These are phyloP conservation scores for Spongilla lacustris DNA, from an alignment of 37 sponge, comb jelly and placozoan species.

Conservation along the genomic window DNA sequence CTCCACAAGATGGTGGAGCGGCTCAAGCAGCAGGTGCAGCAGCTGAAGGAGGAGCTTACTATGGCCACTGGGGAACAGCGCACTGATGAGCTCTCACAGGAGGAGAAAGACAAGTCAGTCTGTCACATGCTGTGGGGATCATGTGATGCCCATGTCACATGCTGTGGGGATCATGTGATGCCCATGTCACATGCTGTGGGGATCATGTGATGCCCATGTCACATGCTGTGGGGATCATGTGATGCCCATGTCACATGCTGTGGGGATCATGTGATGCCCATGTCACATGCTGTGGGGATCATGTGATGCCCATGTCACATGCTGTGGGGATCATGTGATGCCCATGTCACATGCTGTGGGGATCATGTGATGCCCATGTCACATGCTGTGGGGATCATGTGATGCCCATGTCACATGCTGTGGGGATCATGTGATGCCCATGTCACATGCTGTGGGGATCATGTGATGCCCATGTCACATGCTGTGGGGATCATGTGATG, in stretches of 20 bases:
- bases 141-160: background rate
- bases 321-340: background rate
- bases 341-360: background rate
- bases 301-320: background rate
- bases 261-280: background rate
- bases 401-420: background rate
- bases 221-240: background rate
- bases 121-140: background rate
- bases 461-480: background rate
- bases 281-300: background rate
- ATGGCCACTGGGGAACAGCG: conserved; percentile 91
- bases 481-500: background rate
- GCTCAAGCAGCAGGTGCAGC: conserved; percentile 83
- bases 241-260: background rate
- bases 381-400: background rate
- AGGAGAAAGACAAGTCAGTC: conserved; percentile 79
- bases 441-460: background rate
- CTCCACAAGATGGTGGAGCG: conserved; percentile 73
- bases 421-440: background rate
- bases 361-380: background rate
- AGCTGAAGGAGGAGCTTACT: conserved; percentile 85
- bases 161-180: background rate
- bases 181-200: background rate
- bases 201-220: background rate
- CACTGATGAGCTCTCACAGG: conserved; percentile 80